phyloP scores from a whole-genome alignment of 2,888 invertebrate genomes.

The Trachelus stipa region DNA sequence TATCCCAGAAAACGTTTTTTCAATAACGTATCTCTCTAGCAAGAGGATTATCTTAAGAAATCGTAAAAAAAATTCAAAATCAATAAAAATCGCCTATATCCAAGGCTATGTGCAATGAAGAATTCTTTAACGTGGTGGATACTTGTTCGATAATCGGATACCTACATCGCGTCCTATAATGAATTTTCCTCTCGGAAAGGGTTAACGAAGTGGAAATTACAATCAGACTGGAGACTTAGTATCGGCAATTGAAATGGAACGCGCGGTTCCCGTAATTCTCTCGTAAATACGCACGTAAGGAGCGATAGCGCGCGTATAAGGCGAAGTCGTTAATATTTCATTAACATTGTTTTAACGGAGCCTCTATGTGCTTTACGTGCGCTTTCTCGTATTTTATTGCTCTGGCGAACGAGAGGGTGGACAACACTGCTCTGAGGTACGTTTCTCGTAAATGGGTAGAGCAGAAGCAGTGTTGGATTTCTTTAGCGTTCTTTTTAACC shows the following conservation, averaged over 20 bases:
- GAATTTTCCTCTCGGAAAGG: background rate
- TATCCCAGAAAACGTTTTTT: background rate
- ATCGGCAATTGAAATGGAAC: background rate
- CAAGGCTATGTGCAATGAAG: background rate
- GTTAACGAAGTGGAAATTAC: background rate
- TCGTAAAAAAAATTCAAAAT: background rate
- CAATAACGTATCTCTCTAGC: too few species aligned
- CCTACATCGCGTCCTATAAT: background rate
- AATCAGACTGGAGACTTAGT: background rate
- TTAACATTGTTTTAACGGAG: slow-evolving; percentile 53
- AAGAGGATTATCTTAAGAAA: too few species aligned
- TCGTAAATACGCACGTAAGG: slow-evolving; percentile 2
- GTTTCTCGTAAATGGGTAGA: background rate
- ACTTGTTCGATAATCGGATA: background rate
- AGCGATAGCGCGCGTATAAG: slow-evolving; percentile 44
- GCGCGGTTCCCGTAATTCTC: background rate
- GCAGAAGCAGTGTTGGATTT: background rate
- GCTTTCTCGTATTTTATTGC: slow-evolving; percentile 44
- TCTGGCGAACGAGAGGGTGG: slow-evolving; percentile 25
- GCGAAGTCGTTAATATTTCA: slow-evolving; percentile 58
- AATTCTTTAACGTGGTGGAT: background rate
- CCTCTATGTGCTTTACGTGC: slow-evolving; percentile 24
- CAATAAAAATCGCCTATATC: background rate
- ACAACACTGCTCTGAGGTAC: background rate
- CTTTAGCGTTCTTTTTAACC: background rate